Conservation (phyloP, 2,113 vertebrate species). For the Megaleporinus macrocephalus region DNA sequence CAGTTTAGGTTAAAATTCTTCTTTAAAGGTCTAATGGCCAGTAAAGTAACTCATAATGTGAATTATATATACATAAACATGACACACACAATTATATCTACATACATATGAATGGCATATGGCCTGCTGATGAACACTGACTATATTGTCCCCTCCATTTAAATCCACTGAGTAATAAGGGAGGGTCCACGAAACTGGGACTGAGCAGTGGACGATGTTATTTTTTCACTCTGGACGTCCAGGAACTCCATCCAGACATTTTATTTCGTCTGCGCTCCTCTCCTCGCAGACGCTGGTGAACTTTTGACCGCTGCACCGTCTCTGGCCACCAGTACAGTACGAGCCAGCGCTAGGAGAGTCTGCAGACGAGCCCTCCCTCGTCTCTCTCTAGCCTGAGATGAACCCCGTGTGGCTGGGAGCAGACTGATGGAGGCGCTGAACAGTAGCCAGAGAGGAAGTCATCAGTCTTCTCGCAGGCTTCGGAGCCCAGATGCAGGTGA, state of each 20-base stretch:
- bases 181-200: slow-evolving; percentile 26
- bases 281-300: slow-evolving; percentile 54
- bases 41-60: too few relatives aligned
- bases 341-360: slow-evolving; percentile 15
- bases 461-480: slow-evolving; percentile 59
- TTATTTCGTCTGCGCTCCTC: slow-evolving; percentile 57
- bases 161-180: neutral
- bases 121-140: too few relatives aligned
- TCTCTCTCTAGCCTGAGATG: slow-evolving; percentile 44
- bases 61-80: too few relatives aligned
- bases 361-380: slow-evolving; percentile 5
- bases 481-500: slow-evolving; percentile 64
- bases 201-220: slow-evolving; percentile 41
- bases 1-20: too few relatives aligned
- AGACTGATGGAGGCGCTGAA: slow-evolving; percentile 56
- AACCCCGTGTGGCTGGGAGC: slow-evolving; percentile 46
- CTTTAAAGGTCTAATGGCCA: too few relatives aligned
- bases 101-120: too few relatives aligned
- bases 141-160: too few relatives aligned
- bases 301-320: slow-evolving; percentile 42
- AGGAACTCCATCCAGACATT: slow-evolving; percentile 58
- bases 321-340: slow-evolving; percentile 32
- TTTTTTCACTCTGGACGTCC: slow-evolving; percentile 58
- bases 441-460: slow-evolving; percentile 66
- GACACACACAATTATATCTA: too few relatives aligned